These are phyloP conservation scores for Drosophila kohkoa DNA, from an alignment of 1,140 invertebrate species.

Conservation along the genomic window DNA sequence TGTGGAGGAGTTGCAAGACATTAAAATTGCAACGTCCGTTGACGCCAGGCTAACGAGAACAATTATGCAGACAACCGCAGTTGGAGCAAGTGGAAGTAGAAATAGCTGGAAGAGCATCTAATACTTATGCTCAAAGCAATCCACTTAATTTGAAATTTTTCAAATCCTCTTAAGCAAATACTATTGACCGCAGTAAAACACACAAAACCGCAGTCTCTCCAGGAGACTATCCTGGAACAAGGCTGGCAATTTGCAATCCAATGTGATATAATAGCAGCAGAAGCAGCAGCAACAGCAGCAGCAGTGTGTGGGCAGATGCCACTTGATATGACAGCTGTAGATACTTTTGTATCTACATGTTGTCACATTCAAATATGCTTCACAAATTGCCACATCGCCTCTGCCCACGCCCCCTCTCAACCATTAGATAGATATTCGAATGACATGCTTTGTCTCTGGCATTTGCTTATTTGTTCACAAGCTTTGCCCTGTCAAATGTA, in stretches of 20 bases:
- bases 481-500: conserved; percentile 69
- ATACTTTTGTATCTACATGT: conserved; percentile 73
- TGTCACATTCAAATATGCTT: conserved; percentile 72
- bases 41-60: conserved; percentile 43
- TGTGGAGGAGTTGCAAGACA: conserved; percentile 18
- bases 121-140: conserved; percentile 54
- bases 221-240: conserved; percentile 3
- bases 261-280: conserved; percentile 21
- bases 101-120: background rate
- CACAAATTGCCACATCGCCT: conserved; percentile 51
- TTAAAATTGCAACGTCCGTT: conserved; percentile 60
- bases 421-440: conserved; percentile 47
- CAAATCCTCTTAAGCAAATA: conserved; percentile 76
- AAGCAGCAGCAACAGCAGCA: background rate
- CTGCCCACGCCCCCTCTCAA: conserved; percentile 12
- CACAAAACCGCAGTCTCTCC: conserved; percentile 55
- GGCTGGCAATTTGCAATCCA: conserved; percentile 24
- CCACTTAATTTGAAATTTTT: conserved; percentile 79
- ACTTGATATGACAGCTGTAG: conserved; percentile 71
- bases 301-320: conserved; percentile 31
- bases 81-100: conserved; percentile 12
- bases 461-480: conserved; percentile 72
- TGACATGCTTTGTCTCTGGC: conserved; percentile 62
- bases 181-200: conserved; percentile 70
- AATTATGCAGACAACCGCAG: conserved; percentile 74